phyloP scores from a whole-genome alignment of 2,113 vertebrate genomes.

The Vicugna pacos region DNA sequence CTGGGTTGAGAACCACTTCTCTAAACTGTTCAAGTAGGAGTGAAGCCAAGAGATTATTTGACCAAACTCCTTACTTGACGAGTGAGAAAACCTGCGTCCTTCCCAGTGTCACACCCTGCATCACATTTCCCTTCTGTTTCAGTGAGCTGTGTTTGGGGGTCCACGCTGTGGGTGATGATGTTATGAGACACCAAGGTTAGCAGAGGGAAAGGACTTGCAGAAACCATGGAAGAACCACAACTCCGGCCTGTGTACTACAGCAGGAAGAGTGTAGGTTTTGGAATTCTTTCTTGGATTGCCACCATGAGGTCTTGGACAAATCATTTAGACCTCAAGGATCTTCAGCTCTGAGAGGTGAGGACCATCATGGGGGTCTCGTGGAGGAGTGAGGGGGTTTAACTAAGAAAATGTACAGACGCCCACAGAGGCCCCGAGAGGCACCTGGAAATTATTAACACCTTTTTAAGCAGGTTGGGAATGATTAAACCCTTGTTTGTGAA shows the following conservation, averaged over 20 bases:
- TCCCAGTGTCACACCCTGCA: background rate
- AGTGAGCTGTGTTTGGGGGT: background rate
- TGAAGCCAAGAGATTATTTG: conserved; percentile 12
- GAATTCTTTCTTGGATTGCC: background rate
- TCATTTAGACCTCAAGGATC: background rate
- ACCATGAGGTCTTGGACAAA: fast-evolving
- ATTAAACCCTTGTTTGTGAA: background rate
- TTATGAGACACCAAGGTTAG: background rate
- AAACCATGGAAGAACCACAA: fast-evolving
- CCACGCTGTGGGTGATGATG: background rate
- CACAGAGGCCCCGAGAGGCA: background rate
- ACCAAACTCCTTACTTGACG: background rate
- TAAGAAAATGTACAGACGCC: background rate
- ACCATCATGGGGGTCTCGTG: background rate
- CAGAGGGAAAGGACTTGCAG: background rate
- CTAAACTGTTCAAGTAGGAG: background rate
- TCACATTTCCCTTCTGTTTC: background rate
- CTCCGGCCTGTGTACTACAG: fast-evolving
- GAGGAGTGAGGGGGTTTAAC: background rate
- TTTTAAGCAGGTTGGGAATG: conserved; percentile 19
- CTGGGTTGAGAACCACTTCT: background rate
- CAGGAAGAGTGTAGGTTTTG: background rate
- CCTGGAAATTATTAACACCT: conserved; percentile 28
- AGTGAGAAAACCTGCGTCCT: background rate
- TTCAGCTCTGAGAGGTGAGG: background rate